A percentile compares a stretch with the other conserved stretches of the same genome.
phyloP scores from a whole-genome alignment of 2,888 invertebrate species.

The Microplitis deprimator region DNA sequence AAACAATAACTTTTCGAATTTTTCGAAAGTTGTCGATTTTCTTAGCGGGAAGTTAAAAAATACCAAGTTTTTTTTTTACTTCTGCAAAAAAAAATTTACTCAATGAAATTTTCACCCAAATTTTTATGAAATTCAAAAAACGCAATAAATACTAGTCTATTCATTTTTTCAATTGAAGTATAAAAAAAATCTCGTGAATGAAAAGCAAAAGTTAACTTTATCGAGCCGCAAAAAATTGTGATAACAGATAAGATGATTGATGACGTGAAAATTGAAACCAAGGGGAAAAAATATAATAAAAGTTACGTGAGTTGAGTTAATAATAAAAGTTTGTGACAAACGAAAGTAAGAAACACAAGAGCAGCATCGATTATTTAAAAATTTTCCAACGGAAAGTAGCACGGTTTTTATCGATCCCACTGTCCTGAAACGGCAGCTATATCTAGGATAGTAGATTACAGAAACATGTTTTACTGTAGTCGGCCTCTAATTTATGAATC shows the following conservation, averaged over 20 bases:
- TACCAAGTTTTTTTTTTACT: too few relatives aligned
- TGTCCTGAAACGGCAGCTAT: not conserved
- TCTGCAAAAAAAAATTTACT: too few relatives aligned
- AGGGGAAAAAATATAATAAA: conserved; percentile 1
- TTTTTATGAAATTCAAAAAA: too few relatives aligned
- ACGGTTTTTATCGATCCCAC: not conserved
- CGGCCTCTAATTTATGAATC: not conserved
- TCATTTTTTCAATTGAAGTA: not conserved
- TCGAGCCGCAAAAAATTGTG: too few relatives aligned
- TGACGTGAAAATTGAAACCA: not conserved
- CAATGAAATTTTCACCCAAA: too few relatives aligned
- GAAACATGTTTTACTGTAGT: not conserved
- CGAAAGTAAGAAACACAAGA: not conserved
- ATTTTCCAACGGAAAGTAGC: not conserved
- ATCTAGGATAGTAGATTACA: not conserved
- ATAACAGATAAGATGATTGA: not conserved
- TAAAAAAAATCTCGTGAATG: not conserved
- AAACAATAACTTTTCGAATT: too few relatives aligned
- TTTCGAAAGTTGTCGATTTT: too few relatives aligned
- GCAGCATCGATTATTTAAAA: not conserved
- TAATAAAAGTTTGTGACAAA: not conserved
- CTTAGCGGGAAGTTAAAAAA: too few relatives aligned
- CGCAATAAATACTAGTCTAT: too few relatives aligned
- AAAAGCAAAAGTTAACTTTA: not conserved
- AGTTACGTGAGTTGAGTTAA: not conserved